Base-by-base conservation (phyloP, 2,888 invertebrate species). In the Coleophora flavipennella region DNA sequence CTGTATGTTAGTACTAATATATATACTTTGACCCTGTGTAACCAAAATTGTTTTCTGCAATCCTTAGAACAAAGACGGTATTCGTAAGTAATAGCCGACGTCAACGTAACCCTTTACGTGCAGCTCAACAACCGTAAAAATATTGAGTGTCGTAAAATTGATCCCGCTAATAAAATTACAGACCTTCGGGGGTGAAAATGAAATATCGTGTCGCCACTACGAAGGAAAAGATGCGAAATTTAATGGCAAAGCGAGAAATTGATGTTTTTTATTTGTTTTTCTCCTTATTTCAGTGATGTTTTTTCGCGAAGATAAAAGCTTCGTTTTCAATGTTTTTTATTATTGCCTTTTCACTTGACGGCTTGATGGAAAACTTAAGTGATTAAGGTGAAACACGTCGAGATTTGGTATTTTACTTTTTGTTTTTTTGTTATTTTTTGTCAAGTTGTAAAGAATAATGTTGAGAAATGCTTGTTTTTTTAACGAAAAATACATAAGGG, bases 121-220 rank as follows among this genome's bases (percentile, higher is more conserved):
- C 67, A 65, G 62, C 66, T 64, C 70, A 73, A 72, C 66, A 65
- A 53, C 71, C 71, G 70, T 79, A 76, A 79, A 76, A 72, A 75
- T 74, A 79, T 78, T 64, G 68, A 70, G 63, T 67, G 60, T 67
- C 74, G 64, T 77, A 78, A 77, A 76, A 67, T 74, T 72, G 64
- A 74, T 69, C 74, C 71, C 48, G 38, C 60, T 71, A 76, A 74
- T 79, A 74, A 77, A 77, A 74, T 71, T 67, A 74, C 72, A 61
- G 57, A 62, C 59, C 67, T 59, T 70, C 58, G 67, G 67, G 62
- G 67, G 65, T 51, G 64, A 62, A 72, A 77, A 75, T 73, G 74
- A 74, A 75, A 74, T 72, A 74, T 70, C 63, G 59, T 60, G 53
- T 53, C 50, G 55, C 57, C 58, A 60, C 62, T 60, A 57, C 50